Evolutionary conservation across 2,113 vertebrate species (phyloP), one percentile per base, ranked within the genome.

Genomic region (Sarotherodon lohbergeri): DNA sequence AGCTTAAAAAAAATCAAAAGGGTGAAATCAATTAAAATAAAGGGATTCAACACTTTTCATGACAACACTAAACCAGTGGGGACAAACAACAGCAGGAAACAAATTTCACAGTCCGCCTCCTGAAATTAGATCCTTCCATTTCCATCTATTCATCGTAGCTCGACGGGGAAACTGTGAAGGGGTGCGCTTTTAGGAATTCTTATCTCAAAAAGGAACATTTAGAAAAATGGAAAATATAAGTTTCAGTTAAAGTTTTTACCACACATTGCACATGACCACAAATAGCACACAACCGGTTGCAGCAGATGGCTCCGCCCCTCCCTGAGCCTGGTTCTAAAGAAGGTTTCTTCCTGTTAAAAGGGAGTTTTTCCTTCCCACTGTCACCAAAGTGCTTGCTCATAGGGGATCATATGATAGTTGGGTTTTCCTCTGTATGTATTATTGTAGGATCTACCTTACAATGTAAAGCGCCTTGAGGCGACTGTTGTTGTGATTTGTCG

Each of bases 261-360:
- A 76, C 24, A 29, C 14, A 76, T 22, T 68, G 34, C 6, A 66
- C 34, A 66, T 66, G 34, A 27, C 27, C 27, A 27, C 27, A 27
- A 27, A 27, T 27, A 27, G 27, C 27, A 27, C 27, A 27, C 4
- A 27, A 27, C 27, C 27, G 27, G 27, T 27, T 4, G 3, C 27
- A 32, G 57, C 29, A 34, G 57, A 61, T 61, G 5, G 57, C 29
- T 14, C 29, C 16, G 8, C 57, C 57, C 57, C 57, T 61, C 27
- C 57, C 27, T 32, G 14, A 61, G 14, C 0, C 57, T 59, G 57
- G 57, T 32, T 59, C 8, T 59, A 3, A 4, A 0, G 1, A 14
- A 17, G 14, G 57, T 59, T 59, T 59, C 57, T 32, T 59, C 7
- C 27, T 59, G 57, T 59, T 0, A 17, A 59, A 59, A 32, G 57